Evolutionary conservation across 2,888 invertebrate genomes (phyloP).

Genomic region (Dasysyrphus albostriatus): DNA sequence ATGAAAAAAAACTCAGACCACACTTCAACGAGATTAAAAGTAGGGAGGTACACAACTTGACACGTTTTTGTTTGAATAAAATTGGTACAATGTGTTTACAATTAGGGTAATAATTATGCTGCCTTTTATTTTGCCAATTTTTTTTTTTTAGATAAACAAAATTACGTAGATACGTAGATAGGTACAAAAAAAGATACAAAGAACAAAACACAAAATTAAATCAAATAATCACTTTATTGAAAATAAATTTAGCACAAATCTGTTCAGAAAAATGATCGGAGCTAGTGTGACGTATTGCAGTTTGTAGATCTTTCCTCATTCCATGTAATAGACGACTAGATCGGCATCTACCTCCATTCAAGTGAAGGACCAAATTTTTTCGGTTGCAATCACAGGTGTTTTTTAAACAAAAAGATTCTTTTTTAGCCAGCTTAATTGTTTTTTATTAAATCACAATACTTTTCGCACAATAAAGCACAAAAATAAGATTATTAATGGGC

Average conservation of each 20-base stretch:
- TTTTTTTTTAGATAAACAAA: neutral
- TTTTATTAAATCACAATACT: conserved; percentile 53
- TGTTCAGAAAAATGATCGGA: conserved; percentile 74
- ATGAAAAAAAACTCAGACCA: conserved; percentile 7
- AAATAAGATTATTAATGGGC: conserved; percentile 18
- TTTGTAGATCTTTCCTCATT: conserved; percentile 72
- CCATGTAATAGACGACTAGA: conserved; percentile 65
- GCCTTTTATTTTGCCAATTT: neutral
- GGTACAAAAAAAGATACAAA: neutral
- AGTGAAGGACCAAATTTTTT: conserved; percentile 72
- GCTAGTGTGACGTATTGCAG: conserved; percentile 69
- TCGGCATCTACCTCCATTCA: conserved; percentile 71
- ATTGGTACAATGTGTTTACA: conserved; percentile 9
- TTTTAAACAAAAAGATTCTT: conserved; percentile 69
- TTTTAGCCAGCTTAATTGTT: conserved; percentile 74
- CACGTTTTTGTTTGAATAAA: conserved; percentile 27
- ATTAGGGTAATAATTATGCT: neutral
- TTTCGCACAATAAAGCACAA: conserved; percentile 64
- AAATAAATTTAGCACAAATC: conserved; percentile 64
- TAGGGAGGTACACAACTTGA: conserved; percentile 25
- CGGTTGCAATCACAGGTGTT: conserved; percentile 73
- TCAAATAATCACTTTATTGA: conserved; percentile 72
- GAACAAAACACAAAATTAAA: conserved; percentile 21
- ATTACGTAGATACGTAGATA: neutral
- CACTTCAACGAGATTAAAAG: conserved; percentile 32